Evolutionary conservation across 2,113 vertebrate species (phyloP), one percentile per base, ranked within the genome.

Genomic region (Perognathus longimembris): DNA sequence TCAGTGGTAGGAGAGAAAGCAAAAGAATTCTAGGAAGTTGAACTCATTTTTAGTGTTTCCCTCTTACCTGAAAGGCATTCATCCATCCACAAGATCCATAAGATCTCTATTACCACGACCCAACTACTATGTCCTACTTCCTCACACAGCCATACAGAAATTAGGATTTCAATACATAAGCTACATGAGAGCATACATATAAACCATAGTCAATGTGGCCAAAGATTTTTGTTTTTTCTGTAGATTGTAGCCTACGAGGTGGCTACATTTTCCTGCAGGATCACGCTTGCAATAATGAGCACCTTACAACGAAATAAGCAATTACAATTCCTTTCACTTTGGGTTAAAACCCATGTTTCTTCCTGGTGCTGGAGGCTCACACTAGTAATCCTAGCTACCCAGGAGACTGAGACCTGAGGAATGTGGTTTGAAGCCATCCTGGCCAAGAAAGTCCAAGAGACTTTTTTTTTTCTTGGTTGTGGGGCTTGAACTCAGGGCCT

Each of bases 301-400:
- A 75, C 36, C 32, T 83, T 42, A 38, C 2, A 5, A 5, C 26
- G 11, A 67, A 10, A 38, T 0, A 1, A 4, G 0, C 10, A 20
- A 66, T 24, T 45, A 6, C n/a, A 66, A n/a, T 28, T 34, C 38
- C 59, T 50, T 36, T 30, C 34, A 17, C 61, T 22, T 42, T 86
- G 80, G 42, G 57, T 76, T 20, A 32, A 24, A 40, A 12, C n/a
- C 2, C 15, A 54, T 14, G 50, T 54, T 54, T 54, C 50, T 17
- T 54, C 50, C 50, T 18, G 12, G 50, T 54, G 50, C 14, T 18
- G 50, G 15, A 54, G 50, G 50, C 50, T 54, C 50, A 54, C 50
- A 54, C 14, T 54, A 18, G 50, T 54, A 14, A 54, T 54, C 50
- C 50, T 54, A 54, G 14, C 50, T 54, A 14, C 50, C 17, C 14